phyloP scores from a whole-genome alignment of 2,113 vertebrate genomes.

The Labrus mixtus region DNA sequence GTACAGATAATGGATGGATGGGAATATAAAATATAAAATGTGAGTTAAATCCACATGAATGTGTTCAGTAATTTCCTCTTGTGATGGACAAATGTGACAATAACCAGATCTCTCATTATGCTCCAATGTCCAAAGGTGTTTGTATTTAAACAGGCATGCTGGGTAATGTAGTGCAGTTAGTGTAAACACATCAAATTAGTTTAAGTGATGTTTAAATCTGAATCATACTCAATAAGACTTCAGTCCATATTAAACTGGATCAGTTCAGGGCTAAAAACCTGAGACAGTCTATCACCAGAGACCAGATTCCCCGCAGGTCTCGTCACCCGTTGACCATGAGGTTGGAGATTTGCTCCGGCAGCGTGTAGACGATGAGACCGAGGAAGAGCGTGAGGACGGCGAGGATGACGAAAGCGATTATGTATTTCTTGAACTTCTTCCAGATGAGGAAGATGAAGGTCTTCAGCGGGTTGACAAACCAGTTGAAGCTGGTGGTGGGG shows the following conservation, averaged over 20 bases:
- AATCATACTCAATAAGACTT: background rate
- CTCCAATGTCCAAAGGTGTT: background rate
- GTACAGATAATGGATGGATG: no score
- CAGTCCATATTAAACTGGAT: background rate
- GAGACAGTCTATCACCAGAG: background rate
- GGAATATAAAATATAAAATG: background rate
- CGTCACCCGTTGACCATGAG: conserved; percentile 88
- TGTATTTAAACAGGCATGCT: background rate
- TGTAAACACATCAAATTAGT: background rate
- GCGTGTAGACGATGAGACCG: conserved; percentile 89
- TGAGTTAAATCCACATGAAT: background rate
- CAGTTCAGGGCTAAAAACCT: conserved; percentile 1
- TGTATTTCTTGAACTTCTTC: conserved; percentile 91
- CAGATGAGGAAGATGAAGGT: conserved; percentile 94
- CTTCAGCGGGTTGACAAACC: conserved; percentile 95
- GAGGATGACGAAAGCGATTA: conserved; percentile 87
- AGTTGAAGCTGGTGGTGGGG: conserved; percentile 92
- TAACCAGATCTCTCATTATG: background rate
- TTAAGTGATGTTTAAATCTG: background rate
- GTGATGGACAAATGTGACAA: background rate
- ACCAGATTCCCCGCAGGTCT: background rate
- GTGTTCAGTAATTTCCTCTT: conserved; percentile 9
- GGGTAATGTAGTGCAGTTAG: conserved; percentile 32
- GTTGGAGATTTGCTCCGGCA: conserved; percentile 90
- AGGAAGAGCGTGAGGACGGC: conserved; percentile 87